Evolutionary conservation across 2,888 invertebrate species (phyloP).

Genomic region (Helicoverpa assulta): DNA sequence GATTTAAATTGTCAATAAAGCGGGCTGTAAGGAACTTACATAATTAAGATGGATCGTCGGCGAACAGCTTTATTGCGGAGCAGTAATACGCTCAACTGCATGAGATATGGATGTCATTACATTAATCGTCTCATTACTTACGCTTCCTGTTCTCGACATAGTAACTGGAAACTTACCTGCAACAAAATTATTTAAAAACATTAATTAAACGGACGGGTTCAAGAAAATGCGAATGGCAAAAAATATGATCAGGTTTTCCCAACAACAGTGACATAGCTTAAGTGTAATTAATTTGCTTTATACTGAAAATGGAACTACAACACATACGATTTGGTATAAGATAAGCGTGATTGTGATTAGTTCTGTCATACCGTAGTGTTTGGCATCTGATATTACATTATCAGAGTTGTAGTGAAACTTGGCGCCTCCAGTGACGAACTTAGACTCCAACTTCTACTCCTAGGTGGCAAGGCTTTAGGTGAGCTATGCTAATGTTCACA

Average conservation of each 20-base stretch:
- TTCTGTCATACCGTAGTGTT: neutral
- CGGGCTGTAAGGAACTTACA: slow-evolving; percentile 27
- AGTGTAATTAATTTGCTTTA: too few species aligned
- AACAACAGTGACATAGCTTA: too few species aligned
- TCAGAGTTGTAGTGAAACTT: slow-evolving; percentile 23
- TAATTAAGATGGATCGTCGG: slow-evolving; percentile 33
- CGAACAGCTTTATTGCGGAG: slow-evolving; percentile 38
- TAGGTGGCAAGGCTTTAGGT: slow-evolving; percentile 30
- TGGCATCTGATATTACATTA: slow-evolving; percentile 21
- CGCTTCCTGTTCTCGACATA: slow-evolving; percentile 38
- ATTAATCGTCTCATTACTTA: slow-evolving; percentile 48
- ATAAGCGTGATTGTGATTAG: slow-evolving; percentile 1
- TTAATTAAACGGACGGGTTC: neutral
- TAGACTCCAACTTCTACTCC: slow-evolving; percentile 21
- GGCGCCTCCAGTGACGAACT: slow-evolving; percentile 40
- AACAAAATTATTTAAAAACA: slow-evolving; percentile 24
- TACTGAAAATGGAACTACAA: too few species aligned
- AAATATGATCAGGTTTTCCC: too few species aligned
- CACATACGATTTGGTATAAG: neutral
- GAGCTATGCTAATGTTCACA: slow-evolving; percentile 39
- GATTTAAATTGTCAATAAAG: slow-evolving; percentile 41
- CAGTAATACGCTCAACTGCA: slow-evolving; percentile 41
- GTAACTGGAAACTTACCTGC: slow-evolving; percentile 47
- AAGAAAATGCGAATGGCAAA: neutral
- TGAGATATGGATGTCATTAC: slow-evolving; percentile 42